Base-by-base conservation (phyloP, 2,888 invertebrate genomes). In the Papilio gigon region DNA sequence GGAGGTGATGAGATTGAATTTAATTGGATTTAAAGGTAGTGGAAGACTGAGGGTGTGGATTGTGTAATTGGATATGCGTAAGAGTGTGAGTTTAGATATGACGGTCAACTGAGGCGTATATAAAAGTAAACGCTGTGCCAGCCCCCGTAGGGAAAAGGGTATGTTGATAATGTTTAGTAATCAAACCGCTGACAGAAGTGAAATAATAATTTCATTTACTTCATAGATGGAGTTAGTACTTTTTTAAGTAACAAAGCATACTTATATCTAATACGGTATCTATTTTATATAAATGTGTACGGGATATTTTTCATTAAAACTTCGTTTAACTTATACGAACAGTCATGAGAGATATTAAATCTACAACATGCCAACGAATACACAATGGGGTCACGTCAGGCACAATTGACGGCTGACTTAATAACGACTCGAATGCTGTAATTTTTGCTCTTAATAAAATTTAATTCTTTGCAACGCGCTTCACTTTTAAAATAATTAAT, bases 381-480 rank as follows among this genome's bases (percentile, higher is more conserved):
- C 37, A 47, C 63, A 78, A 70, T 67, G 73, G 9, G 76, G 76
- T 77, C 79, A 80, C 80, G 79, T 78, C 72, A 75, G 73, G 73
- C 73, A 72, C 73, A 75, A 78, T 76, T 77, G 76, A 75, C 70
- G 75, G 67, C 72, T 71, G 71, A 74, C 72, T 65, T 73, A 72
- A 75, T 75, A 73, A 72, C 62, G 33, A 25, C 58, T 20, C 42
- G 42, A 67, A 59, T 44, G n/a, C 22, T 59, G 65, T 65, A 58
- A 59, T 44, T 65, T 65, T 65, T 59, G n/a, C 22, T n/a, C n/a
- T 47, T 65, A 44, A 59, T 59, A 17, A 65, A 65, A 65, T 42
- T 30, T 58, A 65, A 65, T 56, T 58, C 30, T 17, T 40, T 63
- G 12, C 35, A 59, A 59, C 37, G 35, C 53, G 53, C 17, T 14